These are phyloP conservation scores for Octopus bimaculoides DNA, from an alignment of 1,140 invertebrate genomes.

Conservation along the genomic window DNA sequence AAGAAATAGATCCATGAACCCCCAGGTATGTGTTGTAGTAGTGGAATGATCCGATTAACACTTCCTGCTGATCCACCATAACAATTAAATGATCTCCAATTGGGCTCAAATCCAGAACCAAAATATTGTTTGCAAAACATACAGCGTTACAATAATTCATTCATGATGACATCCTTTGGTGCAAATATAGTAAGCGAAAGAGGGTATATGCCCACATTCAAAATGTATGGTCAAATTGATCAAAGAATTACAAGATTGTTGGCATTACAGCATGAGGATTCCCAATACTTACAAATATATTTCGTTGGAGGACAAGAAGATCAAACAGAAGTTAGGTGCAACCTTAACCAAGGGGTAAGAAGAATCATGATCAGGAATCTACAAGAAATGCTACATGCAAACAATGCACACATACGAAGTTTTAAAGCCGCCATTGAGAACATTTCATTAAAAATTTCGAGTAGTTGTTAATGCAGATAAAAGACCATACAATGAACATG, in stretches of 20 bases:
- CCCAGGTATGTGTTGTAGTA: background rate
- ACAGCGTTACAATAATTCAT: background rate
- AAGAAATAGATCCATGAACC: background rate
- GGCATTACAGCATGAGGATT: background rate
- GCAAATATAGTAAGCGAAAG: conserved; percentile 1
- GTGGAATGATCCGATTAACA: background rate
- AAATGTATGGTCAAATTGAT: background rate
- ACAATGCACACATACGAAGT: background rate
- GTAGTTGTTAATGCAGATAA: background rate
- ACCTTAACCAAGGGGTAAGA: background rate
- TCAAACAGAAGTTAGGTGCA: background rate
- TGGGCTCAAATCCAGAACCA: background rate
- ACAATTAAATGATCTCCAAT: background rate
- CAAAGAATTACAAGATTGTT: background rate
- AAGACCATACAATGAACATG: background rate
- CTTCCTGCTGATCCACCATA: background rate
- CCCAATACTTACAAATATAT: background rate
- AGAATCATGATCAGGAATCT: background rate
- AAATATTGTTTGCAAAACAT: background rate
- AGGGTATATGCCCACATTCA: background rate
- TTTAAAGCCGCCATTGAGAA: background rate
- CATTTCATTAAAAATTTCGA: background rate
- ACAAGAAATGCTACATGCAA: background rate
- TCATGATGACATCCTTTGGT: background rate
- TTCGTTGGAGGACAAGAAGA: background rate